These are phyloP conservation scores for Ephestia elutella DNA, from an alignment of 1,140 invertebrate genomes.

Conservation along the genomic window DNA sequence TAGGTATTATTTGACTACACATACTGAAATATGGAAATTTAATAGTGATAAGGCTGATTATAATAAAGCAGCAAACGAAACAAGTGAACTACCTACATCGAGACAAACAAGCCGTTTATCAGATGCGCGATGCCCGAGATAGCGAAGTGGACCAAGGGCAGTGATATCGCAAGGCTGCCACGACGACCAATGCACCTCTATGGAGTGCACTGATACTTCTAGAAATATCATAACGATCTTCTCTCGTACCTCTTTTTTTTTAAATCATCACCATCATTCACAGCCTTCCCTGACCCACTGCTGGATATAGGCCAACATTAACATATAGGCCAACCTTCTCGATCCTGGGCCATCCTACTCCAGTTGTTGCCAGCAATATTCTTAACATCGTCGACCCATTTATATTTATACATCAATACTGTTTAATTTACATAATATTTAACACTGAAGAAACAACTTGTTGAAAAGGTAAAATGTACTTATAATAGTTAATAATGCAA, in stretches of 20 bases:
- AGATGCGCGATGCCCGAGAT: slow-evolving; percentile 48
- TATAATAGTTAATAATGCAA: background rate
- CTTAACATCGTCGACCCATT: too few relatives aligned
- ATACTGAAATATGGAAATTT: background rate
- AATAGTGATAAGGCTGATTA: background rate
- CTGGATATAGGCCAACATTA: too few relatives aligned
- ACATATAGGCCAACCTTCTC: too few relatives aligned
- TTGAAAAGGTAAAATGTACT: background rate
- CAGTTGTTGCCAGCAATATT: too few relatives aligned
- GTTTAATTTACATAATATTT: too few relatives aligned
- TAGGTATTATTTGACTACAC: too few relatives aligned
- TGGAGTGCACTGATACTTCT: background rate
- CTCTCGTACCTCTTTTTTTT: background rate
- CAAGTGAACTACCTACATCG: background rate
- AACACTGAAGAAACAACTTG: too few relatives aligned
- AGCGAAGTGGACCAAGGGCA: slow-evolving; percentile 67
- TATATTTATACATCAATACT: too few relatives aligned
- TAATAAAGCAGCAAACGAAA: background rate
- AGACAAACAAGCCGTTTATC: slow-evolving; percentile 30
- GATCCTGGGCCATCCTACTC: too few relatives aligned
- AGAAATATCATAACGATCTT: background rate
- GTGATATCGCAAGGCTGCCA: slow-evolving; percentile 49
- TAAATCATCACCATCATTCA: too few relatives aligned
- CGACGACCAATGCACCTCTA: background rate
- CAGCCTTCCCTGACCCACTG: too few relatives aligned